Evolutionary conservation across 1,140 invertebrate genomes (phyloP), one percentile per base, ranked within the genome.

Genomic region (Drosophila baimaii): DNA sequence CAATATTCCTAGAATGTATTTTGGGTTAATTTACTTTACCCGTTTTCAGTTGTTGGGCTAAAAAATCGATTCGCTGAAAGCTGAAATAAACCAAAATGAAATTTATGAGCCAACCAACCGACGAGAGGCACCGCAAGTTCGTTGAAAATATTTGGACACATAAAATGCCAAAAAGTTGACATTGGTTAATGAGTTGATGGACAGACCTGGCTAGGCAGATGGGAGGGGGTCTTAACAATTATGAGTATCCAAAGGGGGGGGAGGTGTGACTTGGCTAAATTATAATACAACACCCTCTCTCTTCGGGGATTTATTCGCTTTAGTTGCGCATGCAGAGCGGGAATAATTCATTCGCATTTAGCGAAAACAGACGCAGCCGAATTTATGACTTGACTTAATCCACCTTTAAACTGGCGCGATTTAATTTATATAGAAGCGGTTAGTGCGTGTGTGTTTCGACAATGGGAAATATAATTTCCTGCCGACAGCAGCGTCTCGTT

Each of bases 341-440:
- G 35, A 56, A 77, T 76, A 66, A 64, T 61, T 71, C 65, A 84
- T 72, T 80, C 55, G 69, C 70, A 76, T 83, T 83, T 83, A 83
- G 80, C 59, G n/a, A 55, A 52, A 51, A 63, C 57, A 68, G 57
- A 70, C 52, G 15, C 37, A 37, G 41, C 9, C 27, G 35, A 76
- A 85, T 85, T 85, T 85, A 85, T 84, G 77, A 61, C 52, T 84
- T 85, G 81, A 84, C 81, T 85, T 85, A 85, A 85, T 85, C 81
- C 81, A 85, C 81, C 81, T 85, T 85, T 84, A 85, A 81, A 80
- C 81, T 77, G 69, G 63, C 66, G 59, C 72, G 79, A 80, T 84
- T 85, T 77, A 80, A 85, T 85, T 85, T 83, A 79, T 82, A 79
- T 76, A 52, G 41, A 49, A 52, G 35, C 55, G 55, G 54, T 21